Evolutionary conservation across 2,888 invertebrate genomes (phyloP), one percentile per base, ranked within the genome.

Genomic region (Phengaris arion): DNA sequence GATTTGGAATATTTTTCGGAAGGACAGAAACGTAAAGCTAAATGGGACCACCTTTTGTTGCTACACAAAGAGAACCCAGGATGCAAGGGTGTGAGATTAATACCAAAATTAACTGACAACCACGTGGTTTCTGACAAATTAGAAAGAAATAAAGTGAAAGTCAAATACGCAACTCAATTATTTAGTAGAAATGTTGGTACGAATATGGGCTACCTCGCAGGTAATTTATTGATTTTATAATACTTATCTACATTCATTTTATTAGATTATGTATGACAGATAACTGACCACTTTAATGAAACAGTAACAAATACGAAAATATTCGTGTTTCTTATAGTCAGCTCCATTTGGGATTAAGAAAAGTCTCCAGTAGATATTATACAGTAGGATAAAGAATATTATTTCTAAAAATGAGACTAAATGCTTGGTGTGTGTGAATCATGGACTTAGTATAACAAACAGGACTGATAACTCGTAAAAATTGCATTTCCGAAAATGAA

Each of bases 21-120:
- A 13, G 57, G 69, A 15, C 55, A 69, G 4, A 55, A 54, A 55
- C 52, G 55, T 54, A 13, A 54, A 55, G 73, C 73, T 22, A 73
- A 73, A 73, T 73, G 73, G 55, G 73, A 73, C 75, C 77, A 7
- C 72, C 35, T 83, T 13, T 0, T 75, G 12, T 9, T 68, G 7
- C 46, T 83, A 0, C 48, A 77, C 68, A 22, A 22, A 22, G 22
- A 22, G 22, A 22, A 22, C 22, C 22, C 22, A 22, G 22, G 22
- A 22, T 22, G 82, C 10, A 78, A 81, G 68, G 81, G 81, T 1
- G 35, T 81, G 46, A 76, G 79, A 75, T 68, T 83, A 8, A 74
- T 83, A 5, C 79, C 77, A 10, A 83, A 83, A 72, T 52, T 84
- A 68, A 81, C 82, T 0, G 82, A 82, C 45, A 59, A 70, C 22